Conservation (phyloP, 2,888 invertebrate genomes). For the Nipponacmea schrenckii region DNA sequence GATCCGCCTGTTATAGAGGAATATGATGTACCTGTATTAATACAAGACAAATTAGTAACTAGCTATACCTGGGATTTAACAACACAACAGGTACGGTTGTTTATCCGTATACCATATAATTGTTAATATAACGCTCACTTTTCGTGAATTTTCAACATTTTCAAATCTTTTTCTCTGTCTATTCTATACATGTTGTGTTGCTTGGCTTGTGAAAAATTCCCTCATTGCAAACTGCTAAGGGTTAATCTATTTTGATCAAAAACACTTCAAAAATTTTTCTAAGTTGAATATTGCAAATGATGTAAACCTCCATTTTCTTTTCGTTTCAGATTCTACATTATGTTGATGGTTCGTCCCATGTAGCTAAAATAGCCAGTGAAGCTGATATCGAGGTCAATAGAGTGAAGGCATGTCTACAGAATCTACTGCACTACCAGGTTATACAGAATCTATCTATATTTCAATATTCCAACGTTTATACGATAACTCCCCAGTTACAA, state of each 20-base stretch:
- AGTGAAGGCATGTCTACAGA: conserved; percentile 93
- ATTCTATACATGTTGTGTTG: too few relatives aligned
- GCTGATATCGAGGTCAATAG: conserved; percentile 93
- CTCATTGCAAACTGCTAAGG: too few relatives aligned
- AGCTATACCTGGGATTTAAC: conserved; percentile 85
- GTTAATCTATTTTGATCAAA: too few relatives aligned
- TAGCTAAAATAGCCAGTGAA: conserved; percentile 87
- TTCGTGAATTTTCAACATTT: too few relatives aligned
- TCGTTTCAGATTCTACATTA: conserved; percentile 78
- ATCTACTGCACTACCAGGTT: conserved; percentile 77
- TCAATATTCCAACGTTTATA: conserved; percentile 88
- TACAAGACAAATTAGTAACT: conserved; percentile 72
- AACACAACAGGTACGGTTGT: conserved; percentile 81
- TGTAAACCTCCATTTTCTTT: neutral
- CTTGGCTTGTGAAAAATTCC: too few relatives aligned
- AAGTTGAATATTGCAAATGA: too few relatives aligned
- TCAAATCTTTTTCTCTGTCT: too few relatives aligned
- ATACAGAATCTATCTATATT: conserved; percentile 31
- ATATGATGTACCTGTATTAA: conserved; percentile 89
- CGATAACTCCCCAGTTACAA: conserved; percentile 80
- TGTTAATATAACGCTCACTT: too few relatives aligned
- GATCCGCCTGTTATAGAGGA: conserved; percentile 86
- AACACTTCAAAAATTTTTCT: too few relatives aligned
- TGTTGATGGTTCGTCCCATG: conserved; percentile 92
- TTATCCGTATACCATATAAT: too few relatives aligned